Conservation (phyloP, 2,797 vertebrate genomes). For the Thalassophryne amazonica region DNA sequence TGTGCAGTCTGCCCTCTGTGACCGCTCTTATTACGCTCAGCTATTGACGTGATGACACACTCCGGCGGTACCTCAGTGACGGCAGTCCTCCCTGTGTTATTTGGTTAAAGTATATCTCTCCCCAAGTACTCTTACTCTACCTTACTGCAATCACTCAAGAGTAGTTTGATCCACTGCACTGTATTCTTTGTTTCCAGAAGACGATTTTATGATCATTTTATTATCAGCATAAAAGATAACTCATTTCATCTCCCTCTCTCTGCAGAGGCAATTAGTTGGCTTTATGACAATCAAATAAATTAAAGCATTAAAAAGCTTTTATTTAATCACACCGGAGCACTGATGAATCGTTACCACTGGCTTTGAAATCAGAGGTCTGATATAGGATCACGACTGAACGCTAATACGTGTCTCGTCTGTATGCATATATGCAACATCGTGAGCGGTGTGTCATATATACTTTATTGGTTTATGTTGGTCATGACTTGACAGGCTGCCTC, state of each 20-base stretch:
- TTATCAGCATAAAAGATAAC: constrained; percentile 45
- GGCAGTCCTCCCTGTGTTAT: constrained; percentile 19
- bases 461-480: constrained; percentile 37
- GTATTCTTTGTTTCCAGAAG: constrained; percentile 44
- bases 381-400: neutral
- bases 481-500: constrained; percentile 72
- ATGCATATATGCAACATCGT: constrained; percentile 14
- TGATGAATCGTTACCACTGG: neutral
- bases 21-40: constrained; percentile 16
- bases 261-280: constrained; percentile 42
- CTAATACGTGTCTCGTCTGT: neutral
- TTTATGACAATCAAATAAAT: constrained; percentile 57
- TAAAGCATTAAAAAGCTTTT: constrained; percentile 37
- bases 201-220: constrained; percentile 53
- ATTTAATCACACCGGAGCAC: constrained; percentile 26
- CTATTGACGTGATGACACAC: constrained; percentile 34
- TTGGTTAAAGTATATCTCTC: constrained; percentile 35
- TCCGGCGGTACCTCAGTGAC: constrained; percentile 19
- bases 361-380: neutral
- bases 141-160: constrained; percentile 30
- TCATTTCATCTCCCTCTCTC: constrained; percentile 33
- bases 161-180: constrained; percentile 37
- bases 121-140: constrained; percentile 22
- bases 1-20: constrained; percentile 7
- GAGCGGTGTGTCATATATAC: constrained; percentile 13